Conservation (phyloP, 1,140 invertebrate species). For the Ips nitidus region DNA sequence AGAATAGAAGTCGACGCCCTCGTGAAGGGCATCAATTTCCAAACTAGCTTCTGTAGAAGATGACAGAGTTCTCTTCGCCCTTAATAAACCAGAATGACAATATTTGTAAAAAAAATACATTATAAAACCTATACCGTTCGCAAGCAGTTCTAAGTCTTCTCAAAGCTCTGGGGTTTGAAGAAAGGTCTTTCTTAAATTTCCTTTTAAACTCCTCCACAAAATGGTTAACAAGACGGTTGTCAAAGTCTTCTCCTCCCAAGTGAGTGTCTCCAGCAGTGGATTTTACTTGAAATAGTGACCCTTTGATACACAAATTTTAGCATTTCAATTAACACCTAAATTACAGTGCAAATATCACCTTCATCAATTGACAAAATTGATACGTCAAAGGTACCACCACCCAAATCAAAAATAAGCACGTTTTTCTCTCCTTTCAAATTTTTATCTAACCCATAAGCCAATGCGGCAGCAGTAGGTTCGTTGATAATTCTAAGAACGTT, state of each 20-base stretch:
- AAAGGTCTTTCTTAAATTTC: constrained; percentile 80
- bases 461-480: constrained; percentile 79
- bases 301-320: background rate
- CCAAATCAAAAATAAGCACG: constrained; percentile 74
- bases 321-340: background rate
- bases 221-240: constrained; percentile 78
- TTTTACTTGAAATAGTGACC: constrained; percentile 73
- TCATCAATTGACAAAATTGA: constrained; percentile 85
- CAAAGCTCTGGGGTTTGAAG: constrained; percentile 72
- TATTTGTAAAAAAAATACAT: background rate
- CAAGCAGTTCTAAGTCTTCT: constrained; percentile 75
- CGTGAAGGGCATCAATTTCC: constrained; percentile 75
- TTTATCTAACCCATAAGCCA: constrained; percentile 84
- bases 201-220: constrained; percentile 76
- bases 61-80: constrained; percentile 67
- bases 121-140: constrained; percentile 53
- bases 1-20: constrained; percentile 84
- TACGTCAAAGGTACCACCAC: constrained; percentile 81
- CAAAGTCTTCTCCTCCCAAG: constrained; percentile 78
- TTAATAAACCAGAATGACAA: background rate
- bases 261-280: constrained; percentile 76
- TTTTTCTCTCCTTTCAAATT: constrained; percentile 79
- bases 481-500: constrained; percentile 84
- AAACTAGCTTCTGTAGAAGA: constrained; percentile 69
- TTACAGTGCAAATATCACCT: constrained; percentile 54